These are phyloP conservation scores for Ochropleura plecta DNA, from an alignment of 2,888 invertebrate species.

Conservation along the genomic window DNA sequence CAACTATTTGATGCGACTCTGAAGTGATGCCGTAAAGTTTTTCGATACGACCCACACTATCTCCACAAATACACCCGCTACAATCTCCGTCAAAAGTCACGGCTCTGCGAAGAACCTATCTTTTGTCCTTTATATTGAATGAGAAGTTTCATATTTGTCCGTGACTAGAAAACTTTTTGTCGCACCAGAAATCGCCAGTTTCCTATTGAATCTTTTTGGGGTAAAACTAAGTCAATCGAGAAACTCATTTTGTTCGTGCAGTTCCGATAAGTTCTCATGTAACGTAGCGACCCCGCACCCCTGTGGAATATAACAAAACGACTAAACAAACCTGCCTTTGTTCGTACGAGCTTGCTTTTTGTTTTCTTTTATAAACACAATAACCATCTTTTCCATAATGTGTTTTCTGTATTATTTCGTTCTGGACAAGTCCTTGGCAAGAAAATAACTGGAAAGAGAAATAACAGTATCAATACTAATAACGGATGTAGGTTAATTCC, in stretches of 20 bases:
- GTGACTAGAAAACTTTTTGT: constrained; percentile 68
- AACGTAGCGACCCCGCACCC: constrained; percentile 11
- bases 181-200: constrained; percentile 61
- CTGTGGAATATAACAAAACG: constrained; percentile 31
- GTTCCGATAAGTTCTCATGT: constrained; percentile 51
- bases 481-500: constrained; percentile 24
- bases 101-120: constrained; percentile 62
- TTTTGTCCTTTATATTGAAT: constrained; percentile 70
- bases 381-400: constrained; percentile 24
- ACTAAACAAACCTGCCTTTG: constrained; percentile 25
- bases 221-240: constrained; percentile 61
- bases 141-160: constrained; percentile 71
- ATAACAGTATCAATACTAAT: constrained; percentile 19
- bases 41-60: constrained; percentile 64
- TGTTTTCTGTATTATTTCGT: constrained; percentile 21
- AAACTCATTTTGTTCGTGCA: constrained; percentile 54
- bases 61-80: constrained; percentile 66
- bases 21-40: constrained; percentile 65
- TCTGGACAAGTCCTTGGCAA: not conserved
- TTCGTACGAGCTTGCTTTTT: constrained; percentile 19
- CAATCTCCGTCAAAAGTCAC: constrained; percentile 61
- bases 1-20: constrained; percentile 32
- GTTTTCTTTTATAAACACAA: constrained; percentile 18
- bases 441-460: constrained; percentile 3
- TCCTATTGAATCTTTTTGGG: constrained; percentile 63